A percentile compares a stretch with the other conserved stretches of the same genome.
Conservation (phyloP, 1,140 invertebrate genomes). For the Sycophaga agraensis region DNA sequence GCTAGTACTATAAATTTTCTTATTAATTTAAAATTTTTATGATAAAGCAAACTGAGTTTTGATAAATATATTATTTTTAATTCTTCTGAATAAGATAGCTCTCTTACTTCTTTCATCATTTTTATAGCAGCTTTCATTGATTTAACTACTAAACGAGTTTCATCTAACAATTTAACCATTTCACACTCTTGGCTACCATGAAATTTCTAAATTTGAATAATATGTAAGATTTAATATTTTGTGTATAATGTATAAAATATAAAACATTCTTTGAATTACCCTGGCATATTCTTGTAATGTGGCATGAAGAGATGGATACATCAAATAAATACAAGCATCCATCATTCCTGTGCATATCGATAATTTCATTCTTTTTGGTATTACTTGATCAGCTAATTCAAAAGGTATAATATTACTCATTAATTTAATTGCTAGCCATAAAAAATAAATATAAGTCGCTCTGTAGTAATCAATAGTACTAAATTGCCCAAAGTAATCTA, state of each 20-base stretch:
- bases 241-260: neutral
- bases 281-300: slow-evolving; percentile 44
- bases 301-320: slow-evolving; percentile 40
- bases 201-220: slow-evolving; percentile 39
- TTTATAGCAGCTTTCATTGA: slow-evolving; percentile 47
- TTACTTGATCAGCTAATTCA: slow-evolving; percentile 42
- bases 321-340: slow-evolving; percentile 48
- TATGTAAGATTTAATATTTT: too few relatives aligned
- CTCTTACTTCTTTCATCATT: slow-evolving; percentile 35
- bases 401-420: slow-evolving; percentile 45
- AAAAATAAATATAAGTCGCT: slow-evolving; percentile 44
- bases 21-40: slow-evolving; percentile 45
- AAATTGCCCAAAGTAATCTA: slow-evolving; percentile 42
- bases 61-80: slow-evolving; percentile 41
- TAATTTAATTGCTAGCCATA: slow-evolving; percentile 40
- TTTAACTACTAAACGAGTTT: slow-evolving; percentile 39
- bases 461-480: slow-evolving; percentile 40
- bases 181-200: slow-evolving; percentile 34
- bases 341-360: slow-evolving; percentile 39
- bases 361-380: slow-evolving; percentile 43
- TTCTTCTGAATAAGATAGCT: slow-evolving; percentile 29
- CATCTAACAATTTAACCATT: slow-evolving; percentile 41
- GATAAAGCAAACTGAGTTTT: slow-evolving; percentile 43
- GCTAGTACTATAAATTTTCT: slow-evolving; percentile 35
- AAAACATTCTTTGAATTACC: too few relatives aligned